These are phyloP conservation scores for Vanacampus margaritifer DNA, from an alignment of 2,113 vertebrate genomes.

Conservation along the genomic window DNA sequence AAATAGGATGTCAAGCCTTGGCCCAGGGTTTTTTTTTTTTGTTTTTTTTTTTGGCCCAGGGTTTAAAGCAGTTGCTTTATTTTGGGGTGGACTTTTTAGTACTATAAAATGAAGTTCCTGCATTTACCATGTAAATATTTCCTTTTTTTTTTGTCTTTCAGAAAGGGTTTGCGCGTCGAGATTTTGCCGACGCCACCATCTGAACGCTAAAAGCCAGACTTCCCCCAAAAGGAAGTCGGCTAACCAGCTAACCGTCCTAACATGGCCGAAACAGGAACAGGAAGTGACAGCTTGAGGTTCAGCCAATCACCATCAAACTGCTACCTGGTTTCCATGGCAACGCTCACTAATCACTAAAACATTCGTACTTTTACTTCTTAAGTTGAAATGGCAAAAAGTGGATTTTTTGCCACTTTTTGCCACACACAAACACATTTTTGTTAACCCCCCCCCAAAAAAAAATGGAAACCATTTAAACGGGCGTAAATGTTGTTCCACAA, in stretches of 20 bases:
- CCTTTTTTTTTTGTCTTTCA: slow-evolving; percentile 50
- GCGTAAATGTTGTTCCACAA: no score
- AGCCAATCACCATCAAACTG: not conserved
- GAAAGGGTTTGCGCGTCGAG: slow-evolving; percentile 71
- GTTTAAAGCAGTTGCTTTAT: no score
- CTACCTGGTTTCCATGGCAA: not conserved
- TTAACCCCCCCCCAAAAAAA: no score
- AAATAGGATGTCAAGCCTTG: no score
- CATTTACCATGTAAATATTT: no score
- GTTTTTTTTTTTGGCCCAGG: no score
- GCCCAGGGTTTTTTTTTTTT: no score
- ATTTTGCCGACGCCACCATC: slow-evolving; percentile 61
- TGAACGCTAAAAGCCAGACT: slow-evolving; percentile 18
- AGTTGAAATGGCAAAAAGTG: not conserved
- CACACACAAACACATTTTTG: no score
- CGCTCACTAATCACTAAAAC: not conserved
- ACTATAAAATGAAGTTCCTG: no score
- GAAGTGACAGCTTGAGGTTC: not conserved
- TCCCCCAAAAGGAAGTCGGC: not conserved
- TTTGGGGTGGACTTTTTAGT: no score
- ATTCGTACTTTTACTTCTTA: not conserved
- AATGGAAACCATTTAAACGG: no score
- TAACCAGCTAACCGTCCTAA: not conserved
- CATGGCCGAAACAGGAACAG: not conserved
- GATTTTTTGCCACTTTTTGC: not conserved